Evolutionary conservation across 1,140 invertebrate species (phyloP).

Genomic region (Brachionus rubens): DNA sequence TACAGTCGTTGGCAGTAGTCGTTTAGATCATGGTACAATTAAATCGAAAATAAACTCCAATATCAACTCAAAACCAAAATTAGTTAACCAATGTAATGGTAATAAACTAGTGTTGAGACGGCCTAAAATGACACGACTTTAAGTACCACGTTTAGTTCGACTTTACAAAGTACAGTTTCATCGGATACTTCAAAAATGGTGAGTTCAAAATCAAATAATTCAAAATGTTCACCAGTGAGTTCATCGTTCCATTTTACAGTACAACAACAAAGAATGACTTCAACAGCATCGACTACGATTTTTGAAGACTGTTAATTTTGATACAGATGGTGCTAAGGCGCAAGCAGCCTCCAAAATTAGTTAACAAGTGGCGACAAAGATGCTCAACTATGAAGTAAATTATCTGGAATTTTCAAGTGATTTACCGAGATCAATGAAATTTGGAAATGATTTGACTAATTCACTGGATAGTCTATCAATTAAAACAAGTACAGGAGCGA

Average conservation of each 20-base stretch:
- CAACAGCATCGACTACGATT: slow-evolving; percentile 30
- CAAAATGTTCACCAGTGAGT: neutral
- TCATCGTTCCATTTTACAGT: neutral
- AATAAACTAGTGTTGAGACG: neutral
- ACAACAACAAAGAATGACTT: neutral
- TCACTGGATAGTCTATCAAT: neutral
- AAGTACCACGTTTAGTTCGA: slow-evolving; percentile 21
- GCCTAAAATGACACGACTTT: neutral
- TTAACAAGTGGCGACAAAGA: neutral
- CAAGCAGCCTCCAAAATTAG: slow-evolving; percentile 3
- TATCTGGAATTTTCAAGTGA: slow-evolving; percentile 31
- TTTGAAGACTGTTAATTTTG: slow-evolving; percentile 4
- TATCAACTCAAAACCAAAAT: neutral
- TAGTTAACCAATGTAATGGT: neutral
- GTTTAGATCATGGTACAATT: neutral
- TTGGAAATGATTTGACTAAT: slow-evolving; percentile 36
- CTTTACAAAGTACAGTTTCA: neutral
- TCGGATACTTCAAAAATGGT: slow-evolving; percentile 1
- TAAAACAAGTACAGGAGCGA: neutral
- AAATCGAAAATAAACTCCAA: neutral
- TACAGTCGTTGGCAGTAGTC: neutral
- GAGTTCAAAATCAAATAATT: neutral
- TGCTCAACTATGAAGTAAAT: slow-evolving; percentile 14
- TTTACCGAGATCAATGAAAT: neutral
- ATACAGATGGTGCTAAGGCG: neutral